Evolutionary conservation across 92 coral and sea anemone species (phyloP).

Genomic region (Desmophyllum pertusum): DNA sequence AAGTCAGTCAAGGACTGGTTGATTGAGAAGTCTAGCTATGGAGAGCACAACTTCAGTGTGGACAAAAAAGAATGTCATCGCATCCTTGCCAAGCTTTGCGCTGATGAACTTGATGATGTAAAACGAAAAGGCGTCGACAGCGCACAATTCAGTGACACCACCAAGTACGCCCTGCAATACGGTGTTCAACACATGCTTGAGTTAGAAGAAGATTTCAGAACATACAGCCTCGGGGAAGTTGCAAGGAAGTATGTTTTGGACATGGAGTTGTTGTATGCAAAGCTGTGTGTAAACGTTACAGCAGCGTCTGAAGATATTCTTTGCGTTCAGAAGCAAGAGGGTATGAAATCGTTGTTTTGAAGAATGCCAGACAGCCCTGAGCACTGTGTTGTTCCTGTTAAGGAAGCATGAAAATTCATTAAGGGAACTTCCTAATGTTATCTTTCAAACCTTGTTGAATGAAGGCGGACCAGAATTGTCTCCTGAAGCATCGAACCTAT

Average conservation of each 20-base stretch:
- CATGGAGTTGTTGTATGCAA: constrained; percentile 6
- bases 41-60: too few species aligned
- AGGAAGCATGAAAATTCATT: background rate
- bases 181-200: constrained; percentile 21
- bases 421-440: background rate
- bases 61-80: too few species aligned
- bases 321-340: background rate
- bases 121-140: constrained; percentile 11
- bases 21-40: too few species aligned
- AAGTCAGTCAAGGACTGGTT: too few species aligned
- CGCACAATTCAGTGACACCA: background rate
- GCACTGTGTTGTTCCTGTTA: background rate
- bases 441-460: constrained; percentile 24
- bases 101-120: constrained; percentile 11
- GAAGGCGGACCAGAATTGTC: background rate
- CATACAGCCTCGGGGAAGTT: background rate
- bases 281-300: background rate
- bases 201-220: background rate
- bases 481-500: constrained; percentile 1
- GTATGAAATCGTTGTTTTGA: background rate
- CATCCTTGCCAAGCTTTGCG: constrained; percentile 44
- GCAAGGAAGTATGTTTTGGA: background rate
- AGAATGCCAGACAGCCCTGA: background rate
- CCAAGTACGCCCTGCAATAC: constrained; percentile 21
- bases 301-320: background rate